Conservation (phyloP, 2,113 vertebrate species). For the Ptilorrhoa leucosticta region DNA sequence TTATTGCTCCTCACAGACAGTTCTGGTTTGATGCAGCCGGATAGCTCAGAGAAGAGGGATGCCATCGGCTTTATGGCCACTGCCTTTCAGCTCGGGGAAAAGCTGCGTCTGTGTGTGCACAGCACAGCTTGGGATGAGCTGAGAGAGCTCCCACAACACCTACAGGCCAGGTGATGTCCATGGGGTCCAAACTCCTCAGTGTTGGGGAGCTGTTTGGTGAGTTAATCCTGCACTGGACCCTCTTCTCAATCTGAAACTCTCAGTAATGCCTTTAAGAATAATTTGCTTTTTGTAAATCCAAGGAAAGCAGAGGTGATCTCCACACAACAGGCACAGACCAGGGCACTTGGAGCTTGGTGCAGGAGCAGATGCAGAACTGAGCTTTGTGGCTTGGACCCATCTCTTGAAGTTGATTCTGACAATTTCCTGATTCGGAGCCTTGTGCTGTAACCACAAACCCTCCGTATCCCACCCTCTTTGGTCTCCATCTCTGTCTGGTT, state of each 20-base stretch:
- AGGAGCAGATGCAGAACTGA: neutral
- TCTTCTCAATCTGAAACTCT: neutral
- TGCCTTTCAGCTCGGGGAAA: neutral
- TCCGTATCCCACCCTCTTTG: neutral
- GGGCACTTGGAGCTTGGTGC: neutral
- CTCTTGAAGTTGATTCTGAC: neutral
- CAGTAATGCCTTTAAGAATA: neutral
- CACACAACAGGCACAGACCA: neutral
- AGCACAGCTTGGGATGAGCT: neutral
- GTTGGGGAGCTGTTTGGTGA: fast-evolving
- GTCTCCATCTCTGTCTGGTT: neutral
- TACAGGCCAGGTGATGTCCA: neutral
- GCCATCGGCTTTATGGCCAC: fast-evolving
- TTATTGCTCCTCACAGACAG: neutral
- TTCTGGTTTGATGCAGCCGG: neutral
- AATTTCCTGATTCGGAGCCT: neutral
- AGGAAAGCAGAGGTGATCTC: neutral
- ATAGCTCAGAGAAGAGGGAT: neutral
- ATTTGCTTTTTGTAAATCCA: neutral
- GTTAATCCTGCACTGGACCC: neutral
- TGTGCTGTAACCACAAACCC: neutral
- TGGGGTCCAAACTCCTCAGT: neutral
- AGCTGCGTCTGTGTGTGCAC: neutral
- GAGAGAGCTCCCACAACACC: neutral
- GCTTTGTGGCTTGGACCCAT: neutral